Evolutionary conservation across 23 tunicate genomes (phyloP).

Genomic region (Trididemnum nubilum): DNA sequence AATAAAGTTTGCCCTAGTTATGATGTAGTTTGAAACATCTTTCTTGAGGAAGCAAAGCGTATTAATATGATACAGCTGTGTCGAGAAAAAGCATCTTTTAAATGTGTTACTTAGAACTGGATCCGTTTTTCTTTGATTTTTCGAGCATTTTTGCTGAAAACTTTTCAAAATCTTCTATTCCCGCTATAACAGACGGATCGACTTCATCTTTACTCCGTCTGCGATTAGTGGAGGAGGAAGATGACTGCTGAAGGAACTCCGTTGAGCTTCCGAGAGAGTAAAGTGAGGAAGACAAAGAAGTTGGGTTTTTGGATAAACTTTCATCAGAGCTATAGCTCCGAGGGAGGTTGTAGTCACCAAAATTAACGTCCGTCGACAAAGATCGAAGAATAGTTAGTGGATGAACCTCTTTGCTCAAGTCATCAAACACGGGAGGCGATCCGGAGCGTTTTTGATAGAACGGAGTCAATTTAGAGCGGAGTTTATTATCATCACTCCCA

Average conservation of each 20-base stretch:
- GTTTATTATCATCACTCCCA: not conserved
- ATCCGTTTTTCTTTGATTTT: constrained; percentile 11
- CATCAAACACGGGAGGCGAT: constrained; percentile 22
- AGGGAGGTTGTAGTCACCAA: not conserved
- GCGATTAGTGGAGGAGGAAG: not conserved
- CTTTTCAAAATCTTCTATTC: constrained; percentile 70
- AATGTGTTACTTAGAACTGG: too few species aligned
- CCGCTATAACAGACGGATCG: constrained; percentile 71
- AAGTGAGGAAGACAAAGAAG: constrained; percentile 20
- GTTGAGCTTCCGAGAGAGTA: constrained; percentile 1
- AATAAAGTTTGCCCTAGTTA: too few species aligned
- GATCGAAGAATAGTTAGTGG: constrained; percentile 1
- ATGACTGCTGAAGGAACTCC: not conserved
- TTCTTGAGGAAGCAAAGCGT: too few species aligned
- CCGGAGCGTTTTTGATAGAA: not conserved
- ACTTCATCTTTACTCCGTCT: constrained; percentile 30
- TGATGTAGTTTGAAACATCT: too few species aligned
- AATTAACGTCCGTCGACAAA: not conserved
- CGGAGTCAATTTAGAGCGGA: constrained; percentile 15
- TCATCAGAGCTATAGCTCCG: constrained; percentile 15
- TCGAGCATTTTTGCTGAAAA: constrained; percentile 35
- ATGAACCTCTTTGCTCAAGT: constrained; percentile 5
- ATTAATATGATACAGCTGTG: too few species aligned
- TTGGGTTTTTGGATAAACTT: not conserved
- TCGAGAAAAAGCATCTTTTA: too few species aligned